Percentiles rank a stretch among this genome's conserved stretches.
These are phyloP conservation scores for Caenorhabditis zanzibari DNA, from an alignment of 2,888 invertebrate species.

Conservation along the genomic window DNA sequence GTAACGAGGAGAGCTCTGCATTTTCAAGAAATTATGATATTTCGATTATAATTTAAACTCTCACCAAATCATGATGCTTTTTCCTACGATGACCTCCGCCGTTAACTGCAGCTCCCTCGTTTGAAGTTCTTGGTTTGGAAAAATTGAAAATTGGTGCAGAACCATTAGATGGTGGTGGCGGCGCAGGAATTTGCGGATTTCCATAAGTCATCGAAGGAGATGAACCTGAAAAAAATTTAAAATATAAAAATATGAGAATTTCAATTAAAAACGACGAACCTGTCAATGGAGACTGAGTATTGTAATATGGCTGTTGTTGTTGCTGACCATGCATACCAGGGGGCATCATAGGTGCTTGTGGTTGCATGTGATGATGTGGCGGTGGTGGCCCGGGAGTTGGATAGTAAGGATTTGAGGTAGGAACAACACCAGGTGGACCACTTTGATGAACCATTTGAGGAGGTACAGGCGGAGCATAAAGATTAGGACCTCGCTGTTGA, in stretches of 20 bases:
- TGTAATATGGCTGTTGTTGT: conserved; percentile 62
- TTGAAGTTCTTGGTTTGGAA: conserved; percentile 52
- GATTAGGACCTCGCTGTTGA: conserved; percentile 45
- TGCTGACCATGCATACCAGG: conserved; percentile 62
- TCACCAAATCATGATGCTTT: conserved; percentile 56
- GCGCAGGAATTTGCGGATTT: conserved; percentile 49
- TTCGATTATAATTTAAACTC: not conserved
- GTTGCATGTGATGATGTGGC: conserved; percentile 52
- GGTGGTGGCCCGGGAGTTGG: conserved; percentile 39
- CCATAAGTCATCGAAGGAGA: conserved; percentile 59
- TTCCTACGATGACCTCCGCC: conserved; percentile 48
- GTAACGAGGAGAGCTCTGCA: conserved; percentile 61
- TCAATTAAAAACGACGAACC: conserved; percentile 27
- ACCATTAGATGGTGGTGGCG: conserved; percentile 44
- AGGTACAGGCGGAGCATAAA: conserved; percentile 39
- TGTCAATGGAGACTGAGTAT: conserved; percentile 62
- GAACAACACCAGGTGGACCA: conserved; percentile 46
- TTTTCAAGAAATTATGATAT: not conserved
- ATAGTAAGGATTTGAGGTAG: conserved; percentile 64
- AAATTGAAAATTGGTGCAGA: conserved; percentile 57
- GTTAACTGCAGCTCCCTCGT: conserved; percentile 31
- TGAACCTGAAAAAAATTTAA: conserved; percentile 29
- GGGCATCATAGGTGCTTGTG: conserved; percentile 60
- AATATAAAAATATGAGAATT: not conserved
- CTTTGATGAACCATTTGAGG: conserved; percentile 53